phyloP scores from a whole-genome alignment of 2,113 vertebrate genomes.

The Peromyscus leucopus region DNA sequence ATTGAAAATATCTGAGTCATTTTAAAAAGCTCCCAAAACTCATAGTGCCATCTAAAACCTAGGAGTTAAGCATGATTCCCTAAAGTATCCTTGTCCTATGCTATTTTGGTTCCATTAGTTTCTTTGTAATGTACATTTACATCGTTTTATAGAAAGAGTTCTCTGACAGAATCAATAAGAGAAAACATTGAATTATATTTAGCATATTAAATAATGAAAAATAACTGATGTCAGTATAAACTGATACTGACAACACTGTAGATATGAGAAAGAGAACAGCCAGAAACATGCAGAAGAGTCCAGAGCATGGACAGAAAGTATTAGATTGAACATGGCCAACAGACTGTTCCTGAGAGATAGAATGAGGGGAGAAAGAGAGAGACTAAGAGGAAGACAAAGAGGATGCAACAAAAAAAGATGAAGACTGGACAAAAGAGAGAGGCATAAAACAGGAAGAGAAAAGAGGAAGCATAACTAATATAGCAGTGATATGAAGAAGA shows the following conservation, averaged over 20 bases:
- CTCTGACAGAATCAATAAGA: not conserved
- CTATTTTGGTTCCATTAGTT: not conserved
- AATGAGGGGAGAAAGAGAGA: not conserved
- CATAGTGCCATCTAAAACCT: not conserved
- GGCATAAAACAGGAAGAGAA: not conserved
- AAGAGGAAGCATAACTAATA: not conserved
- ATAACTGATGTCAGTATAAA: not conserved
- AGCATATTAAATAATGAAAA: not conserved
- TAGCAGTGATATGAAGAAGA: not conserved
- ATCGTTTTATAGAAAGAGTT: not conserved
- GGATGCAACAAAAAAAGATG: not conserved
- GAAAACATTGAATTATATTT: conserved; percentile 29
- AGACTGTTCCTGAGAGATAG: not conserved
- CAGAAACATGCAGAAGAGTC: no score
- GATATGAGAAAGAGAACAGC: not conserved
- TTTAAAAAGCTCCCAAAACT: conserved; percentile 25
- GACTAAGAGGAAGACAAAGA: not conserved
- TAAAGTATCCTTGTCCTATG: not conserved
- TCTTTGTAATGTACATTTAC: not conserved
- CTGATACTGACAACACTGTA: not conserved
- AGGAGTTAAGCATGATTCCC: not conserved
- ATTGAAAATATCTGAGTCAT: not conserved
- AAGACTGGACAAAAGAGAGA: not conserved
- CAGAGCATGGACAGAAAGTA: not conserved
- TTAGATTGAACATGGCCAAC: no score